Evolutionary conservation across 2,113 vertebrate genomes (phyloP), one percentile per base, ranked within the genome.

Genomic region (Ailurus styani): DNA sequence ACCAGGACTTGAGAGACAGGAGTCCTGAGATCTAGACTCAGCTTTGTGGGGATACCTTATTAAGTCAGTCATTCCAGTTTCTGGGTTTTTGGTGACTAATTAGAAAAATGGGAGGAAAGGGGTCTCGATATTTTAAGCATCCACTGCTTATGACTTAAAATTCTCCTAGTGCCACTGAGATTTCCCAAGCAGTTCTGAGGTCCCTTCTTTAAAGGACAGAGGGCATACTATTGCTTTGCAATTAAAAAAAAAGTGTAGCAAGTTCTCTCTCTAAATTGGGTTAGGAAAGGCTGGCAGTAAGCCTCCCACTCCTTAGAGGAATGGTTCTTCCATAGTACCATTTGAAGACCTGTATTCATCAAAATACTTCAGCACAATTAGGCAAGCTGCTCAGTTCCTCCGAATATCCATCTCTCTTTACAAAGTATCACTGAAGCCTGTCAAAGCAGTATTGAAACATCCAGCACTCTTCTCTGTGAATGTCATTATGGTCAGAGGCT

Each of bases 361-460:
- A 91, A 60, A 89, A 66, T 12, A 42, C 85, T 86, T 97, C 64
- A 82, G 82, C 72, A 91, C 96, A 97, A 73, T 95, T 85, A 88
- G 62, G 37, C 87, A 97, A 82, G 85, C 57, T 85, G n/a, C 34
- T 86, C 66, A 40, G 52, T 55, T 55, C 42, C 60, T 95, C 75
- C 45, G 47, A 52, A 96, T 60, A 86, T 50, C 85, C 64, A 57
- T 95, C 81, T 82, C 91, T 85, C 84, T 94, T 95, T 91, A 90
- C 73, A 96, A 79, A 92, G n/a, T 70, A 83, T 54, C 72, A 68
- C 1, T 87, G 81, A 93, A 84, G 57, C 47, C 90, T 96, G 84
- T 96, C 83, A 96, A 93, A 93, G 64, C 62, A 45, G 4, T 81
- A 23, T 50, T n/a, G 78, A 66, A 55, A 52, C 37, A 40, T 45